Base-by-base conservation (phyloP, 2,797 vertebrate genomes). In the Sylvia borin region DNA sequence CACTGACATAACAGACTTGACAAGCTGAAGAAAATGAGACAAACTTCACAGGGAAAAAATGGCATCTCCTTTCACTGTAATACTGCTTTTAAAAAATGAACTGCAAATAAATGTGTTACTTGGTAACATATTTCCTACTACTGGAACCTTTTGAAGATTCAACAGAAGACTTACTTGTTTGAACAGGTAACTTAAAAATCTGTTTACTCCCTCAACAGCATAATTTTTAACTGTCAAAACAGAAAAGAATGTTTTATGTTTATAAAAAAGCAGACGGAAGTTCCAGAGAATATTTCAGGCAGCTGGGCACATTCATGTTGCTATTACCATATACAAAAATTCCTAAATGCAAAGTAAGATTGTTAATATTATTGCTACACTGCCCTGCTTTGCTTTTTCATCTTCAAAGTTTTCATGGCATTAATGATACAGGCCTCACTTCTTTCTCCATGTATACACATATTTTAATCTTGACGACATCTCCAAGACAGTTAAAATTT, bases 181-280 rank as follows among this genome's bases (percentile, higher is more conserved):
- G 83, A 96, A 95, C 96, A 96, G 72, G 95, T 95, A 95, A 91
- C 78, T 94, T 91, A 93, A 95, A 95, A 96, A 93, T 96, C 93
- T 94, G 95, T 96, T 95, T 95, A 96, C 92, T 94, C 88, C 77
- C 91, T 95, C 87, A 77, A 91, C 68, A 90, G 72, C 84, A 70
- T 79, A n/a, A 75, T 92, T 96, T 96, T 95, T 91, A 96, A 96
- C 85, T 96, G 96, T 95, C 94, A 96, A 95, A 94, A 93, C 24
- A 92, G 83, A 89, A 87, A 96, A 96, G 71, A 95, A 95, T 91
- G 88, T 75, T 94, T 89, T 72, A 70, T 80, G 90, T 94, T 94
- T 93, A 93, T 74, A 87, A 92, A 94, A 95, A 94, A 93, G 84
- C 67, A 95, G 85, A 85, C 5, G 27, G 91, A 95, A 94, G 90